Percentiles rank a stretch among this genome's conserved stretches.
Evolutionary conservation across 37 sponge, comb jelly and placozoan genomes (phyloP).

Genomic region (Halisarca cf. caerulea): DNA sequence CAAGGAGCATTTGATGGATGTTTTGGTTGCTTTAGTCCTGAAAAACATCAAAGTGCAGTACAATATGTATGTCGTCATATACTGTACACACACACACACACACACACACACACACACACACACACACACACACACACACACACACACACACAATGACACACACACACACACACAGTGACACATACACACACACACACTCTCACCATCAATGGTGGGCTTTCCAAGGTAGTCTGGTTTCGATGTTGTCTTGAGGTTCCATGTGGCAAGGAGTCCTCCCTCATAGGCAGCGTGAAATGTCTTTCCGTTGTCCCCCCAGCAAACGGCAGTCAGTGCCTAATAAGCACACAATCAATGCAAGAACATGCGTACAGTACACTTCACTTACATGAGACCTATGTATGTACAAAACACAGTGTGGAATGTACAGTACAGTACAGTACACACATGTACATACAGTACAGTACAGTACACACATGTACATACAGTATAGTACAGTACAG

Average conservation of each 20-base stretch:
- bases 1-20: background rate
- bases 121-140: constrained; percentile 9
- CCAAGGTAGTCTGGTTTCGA: constrained; percentile 54
- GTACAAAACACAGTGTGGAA: too few species aligned
- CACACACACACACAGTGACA: constrained; percentile 14
- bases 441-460: too few species aligned
- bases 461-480: too few species aligned
- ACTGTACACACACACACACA: too few species aligned
- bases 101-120: constrained; percentile 27
- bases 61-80: too few species aligned
- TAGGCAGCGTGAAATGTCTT: constrained; percentile 41
- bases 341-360: too few species aligned
- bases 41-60: too few species aligned
- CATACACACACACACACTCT: background rate
- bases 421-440: too few species aligned
- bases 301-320: constrained; percentile 48
- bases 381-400: too few species aligned
- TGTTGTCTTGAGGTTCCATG: constrained; percentile 55
- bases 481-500: too few species aligned
- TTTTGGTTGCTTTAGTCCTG: background rate
- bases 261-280: constrained; percentile 48
- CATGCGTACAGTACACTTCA: too few species aligned
- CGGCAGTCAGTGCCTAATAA: constrained; percentile 41
- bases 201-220: constrained; percentile 41
- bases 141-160: too few species aligned